These are phyloP conservation scores for Cebus imitator DNA, from an alignment of 2,113 vertebrate genomes.

Conservation along the genomic window DNA sequence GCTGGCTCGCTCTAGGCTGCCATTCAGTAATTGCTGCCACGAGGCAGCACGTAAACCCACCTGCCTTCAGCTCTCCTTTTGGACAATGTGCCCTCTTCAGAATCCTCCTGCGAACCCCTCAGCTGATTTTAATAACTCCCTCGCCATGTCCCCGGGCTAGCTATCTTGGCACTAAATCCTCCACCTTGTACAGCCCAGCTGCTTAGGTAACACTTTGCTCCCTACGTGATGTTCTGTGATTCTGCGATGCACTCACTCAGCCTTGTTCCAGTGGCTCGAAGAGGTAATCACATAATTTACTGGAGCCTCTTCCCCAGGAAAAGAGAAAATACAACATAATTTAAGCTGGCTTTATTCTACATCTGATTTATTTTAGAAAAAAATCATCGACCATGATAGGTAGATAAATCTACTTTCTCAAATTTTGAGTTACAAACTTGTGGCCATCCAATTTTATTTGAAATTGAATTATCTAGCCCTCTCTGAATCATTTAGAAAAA, in stretches of 20 bases:
- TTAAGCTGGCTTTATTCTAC: not conserved
- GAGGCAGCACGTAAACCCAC: slow-evolving; percentile 50
- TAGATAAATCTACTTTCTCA: not conserved
- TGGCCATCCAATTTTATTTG: not conserved
- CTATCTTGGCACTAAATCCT: slow-evolving; percentile 74
- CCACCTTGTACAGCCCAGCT: slow-evolving; percentile 62
- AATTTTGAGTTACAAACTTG: not conserved
- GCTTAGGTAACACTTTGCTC: slow-evolving; percentile 68
- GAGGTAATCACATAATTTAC: not conserved
- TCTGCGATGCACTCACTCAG: not conserved
- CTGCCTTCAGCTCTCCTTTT: slow-evolving; percentile 74
- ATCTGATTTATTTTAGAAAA: not conserved
- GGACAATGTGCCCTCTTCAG: slow-evolving; percentile 76
- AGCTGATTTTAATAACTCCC: slow-evolving; percentile 81
- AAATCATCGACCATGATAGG: not conserved
- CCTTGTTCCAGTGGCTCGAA: not conserved
- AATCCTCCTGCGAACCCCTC: slow-evolving; percentile 72
- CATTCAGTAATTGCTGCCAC: slow-evolving; percentile 73
- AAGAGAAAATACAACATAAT: not conserved
- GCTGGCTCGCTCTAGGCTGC: slow-evolving; percentile 84
- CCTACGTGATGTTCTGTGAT: not conserved
- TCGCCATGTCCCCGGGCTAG: slow-evolving; percentile 82
- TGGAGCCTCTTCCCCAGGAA: not conserved
- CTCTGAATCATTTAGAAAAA: not conserved
- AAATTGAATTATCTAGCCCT: not conserved